A percentile compares a stretch with the other conserved stretches of the same genome.
Evolutionary conservation across 2,797 vertebrate species (phyloP).

Genomic region (Psittacula derbiana): DNA sequence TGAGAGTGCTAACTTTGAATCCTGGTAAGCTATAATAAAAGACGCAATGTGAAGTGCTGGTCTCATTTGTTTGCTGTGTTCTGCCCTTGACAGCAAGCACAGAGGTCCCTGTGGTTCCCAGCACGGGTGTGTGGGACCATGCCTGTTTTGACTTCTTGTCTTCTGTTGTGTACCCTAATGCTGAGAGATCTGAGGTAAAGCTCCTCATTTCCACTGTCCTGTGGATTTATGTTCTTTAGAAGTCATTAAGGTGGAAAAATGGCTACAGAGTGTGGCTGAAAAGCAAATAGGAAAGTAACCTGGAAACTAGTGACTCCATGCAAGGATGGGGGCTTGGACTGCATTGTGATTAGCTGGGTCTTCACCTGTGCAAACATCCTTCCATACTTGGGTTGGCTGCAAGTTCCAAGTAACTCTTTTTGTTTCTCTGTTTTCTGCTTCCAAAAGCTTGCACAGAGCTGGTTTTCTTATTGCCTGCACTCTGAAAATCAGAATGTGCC

Average conservation of each 20-base stretch:
- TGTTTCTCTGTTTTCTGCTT: neutral
- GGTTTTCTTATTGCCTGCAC: neutral
- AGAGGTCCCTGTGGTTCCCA: neutral
- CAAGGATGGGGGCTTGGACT: neutral
- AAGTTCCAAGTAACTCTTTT: neutral
- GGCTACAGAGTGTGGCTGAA: neutral
- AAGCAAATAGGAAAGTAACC: neutral
- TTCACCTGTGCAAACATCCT: neutral
- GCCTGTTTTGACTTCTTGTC: neutral
- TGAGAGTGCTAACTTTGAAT: neutral
- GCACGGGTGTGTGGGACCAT: neutral
- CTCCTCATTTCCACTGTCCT: neutral
- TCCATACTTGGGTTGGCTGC: neutral
- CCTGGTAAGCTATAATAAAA: neutral
- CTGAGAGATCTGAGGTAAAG: neutral
- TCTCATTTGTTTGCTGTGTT: neutral
- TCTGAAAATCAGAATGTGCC: neutral
- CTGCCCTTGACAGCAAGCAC: neutral
- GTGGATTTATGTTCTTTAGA: neutral
- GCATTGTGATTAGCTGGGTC: neutral
- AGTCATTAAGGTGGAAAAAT: neutral
- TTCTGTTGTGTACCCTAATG: rapidly evolving
- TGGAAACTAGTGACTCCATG: neutral
- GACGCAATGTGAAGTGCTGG: rapidly evolving
- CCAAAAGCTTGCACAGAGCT: neutral